These are phyloP conservation scores for Sprattus sprattus DNA, from an alignment of 2,113 vertebrate species.

Conservation along the genomic window DNA sequence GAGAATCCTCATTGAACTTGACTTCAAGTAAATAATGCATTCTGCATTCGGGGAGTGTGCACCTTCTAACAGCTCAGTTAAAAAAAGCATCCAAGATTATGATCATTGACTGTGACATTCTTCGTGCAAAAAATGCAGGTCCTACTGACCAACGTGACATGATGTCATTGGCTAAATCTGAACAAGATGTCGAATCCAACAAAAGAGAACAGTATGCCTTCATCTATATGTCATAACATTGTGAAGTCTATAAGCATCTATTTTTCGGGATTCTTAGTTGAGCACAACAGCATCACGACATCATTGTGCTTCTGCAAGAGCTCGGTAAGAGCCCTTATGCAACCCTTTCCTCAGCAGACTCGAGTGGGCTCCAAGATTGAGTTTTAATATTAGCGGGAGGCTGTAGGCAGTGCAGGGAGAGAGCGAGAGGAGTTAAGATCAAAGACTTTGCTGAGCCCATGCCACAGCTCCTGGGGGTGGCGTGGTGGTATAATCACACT, in stretches of 20 bases:
- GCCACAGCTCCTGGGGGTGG: slow-evolving; percentile 7
- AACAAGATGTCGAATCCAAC: not conserved
- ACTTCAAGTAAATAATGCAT: not conserved
- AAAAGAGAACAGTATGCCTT: not conserved
- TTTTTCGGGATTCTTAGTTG: not conserved
- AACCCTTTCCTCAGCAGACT: not conserved
- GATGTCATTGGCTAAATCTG: not conserved
- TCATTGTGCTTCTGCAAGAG: not conserved
- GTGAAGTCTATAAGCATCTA: not conserved
- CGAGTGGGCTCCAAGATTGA: not conserved
- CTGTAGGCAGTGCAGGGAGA: not conserved
- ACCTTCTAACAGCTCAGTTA: not conserved
- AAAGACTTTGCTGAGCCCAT: slow-evolving; percentile 8
- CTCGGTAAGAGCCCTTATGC: not conserved
- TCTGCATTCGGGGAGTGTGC: not conserved
- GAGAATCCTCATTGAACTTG: not conserved
- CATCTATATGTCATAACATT: no score
- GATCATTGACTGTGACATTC: not conserved
- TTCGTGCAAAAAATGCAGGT: not conserved
- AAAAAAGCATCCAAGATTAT: not conserved
- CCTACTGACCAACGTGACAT: not conserved
- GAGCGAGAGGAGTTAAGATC: not conserved
- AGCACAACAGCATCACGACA: not conserved
- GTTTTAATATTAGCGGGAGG: not conserved
- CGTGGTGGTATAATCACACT: not conserved